A percentile compares a stretch with the other conserved stretches of the same genome.
These are phyloP conservation scores for Minunthozetes semirufus DNA, from an alignment of 2,888 invertebrate species.

Conservation along the genomic window DNA sequence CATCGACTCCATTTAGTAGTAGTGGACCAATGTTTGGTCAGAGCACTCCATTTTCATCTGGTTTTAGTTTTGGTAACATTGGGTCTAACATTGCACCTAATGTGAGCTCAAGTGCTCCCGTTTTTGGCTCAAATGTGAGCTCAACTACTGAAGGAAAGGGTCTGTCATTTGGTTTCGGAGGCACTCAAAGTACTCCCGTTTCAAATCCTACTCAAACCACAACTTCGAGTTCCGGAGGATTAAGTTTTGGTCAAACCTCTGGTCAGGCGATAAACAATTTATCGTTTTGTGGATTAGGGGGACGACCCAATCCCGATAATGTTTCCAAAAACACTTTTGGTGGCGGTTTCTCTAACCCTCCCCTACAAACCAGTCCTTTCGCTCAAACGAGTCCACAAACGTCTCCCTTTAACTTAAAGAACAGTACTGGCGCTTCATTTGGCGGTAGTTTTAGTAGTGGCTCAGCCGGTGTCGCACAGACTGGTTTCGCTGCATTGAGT, in stretches of 20 bases:
- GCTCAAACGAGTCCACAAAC: neutral
- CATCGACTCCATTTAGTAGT: neutral
- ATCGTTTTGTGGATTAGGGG: slow-evolving; percentile 37
- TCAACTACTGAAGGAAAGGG: neutral
- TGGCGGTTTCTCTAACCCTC: neutral
- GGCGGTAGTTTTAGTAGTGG: neutral
- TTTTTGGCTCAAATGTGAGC: neutral
- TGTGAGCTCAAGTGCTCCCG: neutral
- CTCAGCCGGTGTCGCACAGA: neutral
- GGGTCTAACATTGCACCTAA: neutral
- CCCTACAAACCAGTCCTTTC: neutral
- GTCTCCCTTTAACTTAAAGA: neutral
- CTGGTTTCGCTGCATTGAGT: slow-evolving; percentile 8
- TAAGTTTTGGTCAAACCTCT: neutral
- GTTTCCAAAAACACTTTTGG: slow-evolving; percentile 40
- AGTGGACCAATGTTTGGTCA: neutral
- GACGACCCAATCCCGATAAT: slow-evolving; percentile 39
- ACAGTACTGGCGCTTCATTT: neutral
- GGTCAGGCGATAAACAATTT: neutral
- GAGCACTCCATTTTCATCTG: slow-evolving; percentile 19
- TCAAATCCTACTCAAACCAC: neutral
- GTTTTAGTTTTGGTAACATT: slow-evolving; percentile 12
- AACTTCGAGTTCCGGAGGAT: neutral
- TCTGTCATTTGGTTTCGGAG: slow-evolving; percentile 14
- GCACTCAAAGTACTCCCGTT: neutral